Conservation (phyloP, 2,888 invertebrate species). For the Cistogaster globosa region DNA sequence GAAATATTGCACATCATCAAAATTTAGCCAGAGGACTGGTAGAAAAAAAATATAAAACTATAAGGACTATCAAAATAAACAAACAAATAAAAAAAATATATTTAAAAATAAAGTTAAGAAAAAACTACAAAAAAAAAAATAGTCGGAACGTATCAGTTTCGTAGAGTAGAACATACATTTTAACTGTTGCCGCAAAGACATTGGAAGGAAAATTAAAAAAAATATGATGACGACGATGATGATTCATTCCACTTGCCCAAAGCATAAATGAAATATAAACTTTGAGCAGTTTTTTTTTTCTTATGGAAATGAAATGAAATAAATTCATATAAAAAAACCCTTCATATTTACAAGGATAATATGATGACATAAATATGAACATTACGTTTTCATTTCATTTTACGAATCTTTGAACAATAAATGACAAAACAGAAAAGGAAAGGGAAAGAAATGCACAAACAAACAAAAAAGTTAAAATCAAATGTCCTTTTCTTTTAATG, state of each 20-base stretch:
- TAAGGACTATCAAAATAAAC: neutral
- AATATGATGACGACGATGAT: slow-evolving; percentile 39
- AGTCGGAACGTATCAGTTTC: slow-evolving; percentile 24
- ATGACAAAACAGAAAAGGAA: slow-evolving; percentile 37
- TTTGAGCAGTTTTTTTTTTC: slow-evolving; percentile 24
- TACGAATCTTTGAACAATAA: slow-evolving; percentile 27
- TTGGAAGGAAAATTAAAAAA: slow-evolving; percentile 26
- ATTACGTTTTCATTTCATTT: slow-evolving; percentile 36
- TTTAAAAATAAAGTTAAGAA: no score
- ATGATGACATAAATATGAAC: slow-evolving; percentile 65
- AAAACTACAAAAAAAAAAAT: slow-evolving; percentile 1
- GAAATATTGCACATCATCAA: neutral
- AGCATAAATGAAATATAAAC: slow-evolving; percentile 57
- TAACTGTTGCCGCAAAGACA: slow-evolving; percentile 60
- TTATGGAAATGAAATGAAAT: slow-evolving; percentile 37
- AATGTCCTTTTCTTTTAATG: neutral
- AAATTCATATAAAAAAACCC: slow-evolving; percentile 43
- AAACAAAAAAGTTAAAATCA: neutral
- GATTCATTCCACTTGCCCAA: slow-evolving; percentile 46
- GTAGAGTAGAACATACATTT: slow-evolving; percentile 40
- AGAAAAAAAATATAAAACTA: neutral
- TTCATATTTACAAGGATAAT: slow-evolving; percentile 57
- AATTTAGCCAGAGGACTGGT: neutral
- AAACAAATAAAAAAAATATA: slow-evolving; percentile 18
- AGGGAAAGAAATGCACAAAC: neutral